Base-by-base conservation (phyloP, 2,797 vertebrate species). In the Muraenolepis orangiensis region DNA sequence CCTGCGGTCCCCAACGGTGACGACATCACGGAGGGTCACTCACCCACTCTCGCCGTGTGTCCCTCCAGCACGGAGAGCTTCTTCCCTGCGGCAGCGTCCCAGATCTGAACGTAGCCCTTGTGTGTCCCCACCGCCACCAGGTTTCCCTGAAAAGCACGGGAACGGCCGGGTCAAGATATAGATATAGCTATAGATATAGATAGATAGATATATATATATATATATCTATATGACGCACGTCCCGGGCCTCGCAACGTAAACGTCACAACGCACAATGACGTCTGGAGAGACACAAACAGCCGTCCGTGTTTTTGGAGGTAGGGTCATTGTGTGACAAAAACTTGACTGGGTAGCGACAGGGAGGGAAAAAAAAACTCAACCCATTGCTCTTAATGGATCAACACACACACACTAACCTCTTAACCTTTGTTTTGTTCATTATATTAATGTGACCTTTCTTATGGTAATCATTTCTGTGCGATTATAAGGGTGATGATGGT, bases 11-110 rank as follows among this genome's bases (percentile, higher is more conserved):
- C 46, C n/a, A n/a, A n/a, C n/a, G n/a, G 26, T 23, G n/a, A 61
- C 1, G 51, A 23, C 1, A 26, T 23, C 51, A 26, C n/a, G n/a
- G 51, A 10, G n/a, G 51, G 28, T 5, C n/a, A 89, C 97, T 96
- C 92, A 99, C 98, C 98, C 0, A 99, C 98, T 88, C 98, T 93
- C 2, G 98, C 98, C 0, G 98, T 99, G 91, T 99, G 98, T 14
- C 98, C 98, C 74, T 99, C 98, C 16, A 99, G 82, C 71, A 95
- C 94, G 1, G 96, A 98, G 31, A 99, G 93, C 78, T 99, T 99
- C 88, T 99, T 99, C 30, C 97, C 97, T 0, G 98, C 98, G 0
- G 96, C 96, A 0, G 98, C 96, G 36, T 99, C 98, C 98, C 98
- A 99, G 80, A 99, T 99, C 82, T 95, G 94, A n/a, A 95, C 94